Base-by-base conservation (phyloP, 2,797 vertebrate species). In the Nyctalus aviator region DNA sequence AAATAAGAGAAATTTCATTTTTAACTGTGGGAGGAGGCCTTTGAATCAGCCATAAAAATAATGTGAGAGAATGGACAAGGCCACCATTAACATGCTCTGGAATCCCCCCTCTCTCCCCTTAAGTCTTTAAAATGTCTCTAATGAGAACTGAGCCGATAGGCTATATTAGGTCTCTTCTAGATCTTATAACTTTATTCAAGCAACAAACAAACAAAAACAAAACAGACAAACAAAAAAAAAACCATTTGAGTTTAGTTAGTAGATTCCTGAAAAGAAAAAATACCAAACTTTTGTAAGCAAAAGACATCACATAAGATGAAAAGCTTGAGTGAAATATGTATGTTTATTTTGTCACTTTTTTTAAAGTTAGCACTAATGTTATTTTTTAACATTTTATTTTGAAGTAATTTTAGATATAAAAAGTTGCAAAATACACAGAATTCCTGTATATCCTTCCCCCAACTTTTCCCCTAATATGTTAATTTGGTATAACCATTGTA, bases 1-100 rank as follows among this genome's bases (percentile, higher is more conserved):
- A 90, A 88, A 72, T 72, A 35, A 84, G 9, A 91, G 15, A 64
- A 35, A 83, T 69, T 73, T 87, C 82, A 69, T 87, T 93, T 92
- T 92, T 76, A 84, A 78, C n/a, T 37, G 27, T 53, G 25, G 21
- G 66, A 91, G 35, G 37, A 92, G 25, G 4, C 12, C 44, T 92
- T 88, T 78, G 88, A 76, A 72, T 93, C 37, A 94, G 17, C 35
- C 6, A 2, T 79, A 72, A 93, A 57, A 91, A 95, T 82, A 90
- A 79, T 62, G 21, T 68, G 55, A 93, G 57, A 59, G 35, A 87
- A 82, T 32, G 30, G 37, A 84, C 50, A 87, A 90, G 23, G 21
- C 6, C 14, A 91, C 53, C 48, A 69, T n/a, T 77, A 89, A 77
- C 21, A 30, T 13, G 15, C 4, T 59, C 20, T 59, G 48, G 7